Base-by-base conservation (phyloP, 2,888 invertebrate genomes). In the Scelioninae gen. 1 region DNA sequence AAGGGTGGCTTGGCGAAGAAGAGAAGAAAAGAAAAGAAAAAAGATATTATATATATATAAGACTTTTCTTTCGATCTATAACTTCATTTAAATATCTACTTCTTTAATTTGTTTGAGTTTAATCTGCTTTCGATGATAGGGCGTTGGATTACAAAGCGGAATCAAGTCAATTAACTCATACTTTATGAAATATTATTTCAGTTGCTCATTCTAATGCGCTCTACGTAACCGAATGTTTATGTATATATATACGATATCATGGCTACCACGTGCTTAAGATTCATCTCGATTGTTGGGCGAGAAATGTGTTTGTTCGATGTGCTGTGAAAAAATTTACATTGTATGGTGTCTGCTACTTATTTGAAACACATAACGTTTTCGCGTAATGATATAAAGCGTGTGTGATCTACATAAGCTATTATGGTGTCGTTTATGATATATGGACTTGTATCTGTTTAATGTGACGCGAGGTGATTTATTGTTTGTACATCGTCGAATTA, bases 321-420 rank as follows among this genome's bases (percentile, higher is more conserved):
- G 74, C 80, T 49, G 80, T 68, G 74, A 66, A 62, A 55, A 65
- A 80, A 80, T 80, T 74, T 68, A 68, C 80, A 68, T 80, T 80
- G 79, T 80, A 79, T 79, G 65, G 71, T 58, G 78, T 79, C 58
- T 72, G 72, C 79, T 68, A 69, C 74, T 80, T 74, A 68, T 80
- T 80, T 71, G 43, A 62, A 56, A 62, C 49, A 53, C 63, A 69
- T 55, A 72, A 79, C 66, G 60, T 60, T 79, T 79, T 72, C 60
- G 53, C 13, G 58, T 60, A 72, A 79, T 68, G 72, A 55, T 62
- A 72, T 53, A 56, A 79, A 79, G 60, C 66, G 38, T 16, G 51
- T 60, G 66, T 66, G 79, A 79, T 79, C 79, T 79, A 79, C 79
- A 79, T 79, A 79, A 79, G 60, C 65, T 53, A 79, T 79, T 66